Percentiles rank a stretch among this genome's conserved stretches.
phyloP scores from a whole-genome alignment of 2,797 vertebrate species.

The Antrozous pallidus region DNA sequence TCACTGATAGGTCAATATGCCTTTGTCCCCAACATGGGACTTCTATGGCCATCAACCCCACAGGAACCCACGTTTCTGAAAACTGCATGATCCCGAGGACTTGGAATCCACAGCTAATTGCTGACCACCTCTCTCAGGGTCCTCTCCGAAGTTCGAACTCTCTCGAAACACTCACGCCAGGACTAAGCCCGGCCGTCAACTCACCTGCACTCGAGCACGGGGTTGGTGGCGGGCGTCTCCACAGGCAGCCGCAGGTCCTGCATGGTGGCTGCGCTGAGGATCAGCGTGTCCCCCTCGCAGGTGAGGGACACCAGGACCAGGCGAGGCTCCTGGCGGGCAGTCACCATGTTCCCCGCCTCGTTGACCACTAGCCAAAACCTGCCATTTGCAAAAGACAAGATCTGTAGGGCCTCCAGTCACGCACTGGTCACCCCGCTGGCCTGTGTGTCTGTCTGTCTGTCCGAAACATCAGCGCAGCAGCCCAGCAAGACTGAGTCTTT shows the following conservation, averaged over 20 bases:
- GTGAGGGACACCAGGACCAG: constrained; percentile 87
- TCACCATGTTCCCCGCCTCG: constrained; percentile 88
- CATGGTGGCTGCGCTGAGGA: constrained; percentile 85
- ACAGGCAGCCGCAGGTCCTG: constrained; percentile 85
- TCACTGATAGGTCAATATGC: too few species aligned
- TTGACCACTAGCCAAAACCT: constrained; percentile 91
- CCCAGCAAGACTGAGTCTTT: not conserved
- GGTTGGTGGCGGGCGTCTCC: constrained; percentile 74
- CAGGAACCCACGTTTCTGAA: not conserved
- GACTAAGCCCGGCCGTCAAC: not conserved
- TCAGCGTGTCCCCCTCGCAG: constrained; percentile 76
- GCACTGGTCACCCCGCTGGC: fast-evolving
- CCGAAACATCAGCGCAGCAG: not conserved
- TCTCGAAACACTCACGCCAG: fast-evolving
- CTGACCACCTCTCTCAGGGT: too few species aligned
- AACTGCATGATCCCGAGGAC: not conserved
- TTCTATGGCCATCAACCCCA: not conserved
- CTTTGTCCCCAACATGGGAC: not conserved
- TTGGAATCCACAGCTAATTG: fast-evolving
- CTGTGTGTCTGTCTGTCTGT: not conserved
- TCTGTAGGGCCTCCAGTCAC: fast-evolving
- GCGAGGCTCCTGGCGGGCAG: constrained; percentile 87
- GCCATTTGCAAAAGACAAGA: constrained; percentile 48
- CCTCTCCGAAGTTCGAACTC: fast-evolving
- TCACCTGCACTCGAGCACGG: constrained; percentile 85